Evolutionary conservation across 2,113 vertebrate genomes (phyloP).

Genomic region (Apteryx owenii): DNA sequence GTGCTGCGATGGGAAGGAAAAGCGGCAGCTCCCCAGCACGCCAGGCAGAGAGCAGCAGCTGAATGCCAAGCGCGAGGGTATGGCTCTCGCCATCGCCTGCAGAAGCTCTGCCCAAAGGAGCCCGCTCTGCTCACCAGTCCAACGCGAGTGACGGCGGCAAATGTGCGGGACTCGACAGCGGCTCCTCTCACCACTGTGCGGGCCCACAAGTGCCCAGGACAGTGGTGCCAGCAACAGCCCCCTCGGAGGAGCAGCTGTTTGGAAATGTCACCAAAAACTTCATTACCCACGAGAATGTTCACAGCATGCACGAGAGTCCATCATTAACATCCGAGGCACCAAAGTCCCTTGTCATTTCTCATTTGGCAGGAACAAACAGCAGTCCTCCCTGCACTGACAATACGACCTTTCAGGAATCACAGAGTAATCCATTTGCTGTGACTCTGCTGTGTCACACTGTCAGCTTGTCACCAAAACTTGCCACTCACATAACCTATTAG

Average conservation of each 20-base stretch:
- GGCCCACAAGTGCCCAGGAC: not conserved
- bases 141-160: rapidly evolving
- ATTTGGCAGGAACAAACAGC: rapidly evolving
- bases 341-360: not conserved
- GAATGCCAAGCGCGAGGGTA: not conserved
- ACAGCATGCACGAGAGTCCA: not conserved
- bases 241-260: not conserved
- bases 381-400: not conserved
- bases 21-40: not conserved
- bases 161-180: not conserved
- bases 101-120: not conserved
- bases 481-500: constrained; percentile 28
- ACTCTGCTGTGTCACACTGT: not conserved
- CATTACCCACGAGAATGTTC: rapidly evolving
- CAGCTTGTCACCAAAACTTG: constrained; percentile 45
- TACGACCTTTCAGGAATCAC: not conserved
- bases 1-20: not conserved
- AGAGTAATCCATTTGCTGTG: not conserved
- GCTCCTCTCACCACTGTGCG: not conserved
- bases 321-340: not conserved
- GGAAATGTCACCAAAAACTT: not conserved
- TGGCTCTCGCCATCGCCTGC: not conserved
- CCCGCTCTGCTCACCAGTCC: rapidly evolving
- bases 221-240: not conserved
- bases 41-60: not conserved